These are phyloP conservation scores for Dipodomys ordii DNA, from an alignment of 2,113 vertebrate species.

Conservation along the genomic window DNA sequence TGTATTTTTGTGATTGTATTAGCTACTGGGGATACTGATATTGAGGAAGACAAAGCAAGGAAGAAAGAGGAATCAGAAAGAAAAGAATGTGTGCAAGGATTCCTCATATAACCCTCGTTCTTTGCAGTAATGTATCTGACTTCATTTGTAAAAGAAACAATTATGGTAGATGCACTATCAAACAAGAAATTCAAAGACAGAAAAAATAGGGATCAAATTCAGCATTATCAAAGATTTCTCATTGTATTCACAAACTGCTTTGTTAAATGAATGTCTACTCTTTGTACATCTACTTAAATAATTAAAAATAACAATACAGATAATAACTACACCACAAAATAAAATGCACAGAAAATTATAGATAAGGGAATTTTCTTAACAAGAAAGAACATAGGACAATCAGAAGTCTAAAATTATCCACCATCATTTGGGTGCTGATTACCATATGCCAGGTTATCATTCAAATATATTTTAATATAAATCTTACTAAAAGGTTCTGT, in stretches of 20 bases:
- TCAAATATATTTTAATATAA: background rate
- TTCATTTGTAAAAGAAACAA: background rate
- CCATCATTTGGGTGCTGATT: background rate
- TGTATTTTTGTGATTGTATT: background rate
- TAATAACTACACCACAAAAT: background rate
- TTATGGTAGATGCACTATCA: background rate
- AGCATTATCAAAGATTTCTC: background rate
- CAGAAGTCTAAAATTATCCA: background rate
- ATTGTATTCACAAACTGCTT: no score
- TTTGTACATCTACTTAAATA: background rate
- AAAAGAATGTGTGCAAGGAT: background rate
- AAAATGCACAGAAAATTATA: background rate
- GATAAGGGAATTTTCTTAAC: background rate
- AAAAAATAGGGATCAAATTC: background rate
- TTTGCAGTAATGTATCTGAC: background rate
- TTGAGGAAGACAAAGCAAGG: rapidly evolving
- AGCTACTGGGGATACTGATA: background rate
- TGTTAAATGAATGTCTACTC: background rate
- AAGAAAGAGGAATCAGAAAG: rapidly evolving
- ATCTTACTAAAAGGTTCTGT: background rate
- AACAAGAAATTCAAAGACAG: background rate
- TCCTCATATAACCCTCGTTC: background rate
- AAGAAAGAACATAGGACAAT: background rate
- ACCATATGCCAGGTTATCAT: background rate
- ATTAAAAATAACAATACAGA: background rate